Evolutionary conservation across 1,140 invertebrate genomes (phyloP).

Genomic region (Drosophila bifasciata): DNA sequence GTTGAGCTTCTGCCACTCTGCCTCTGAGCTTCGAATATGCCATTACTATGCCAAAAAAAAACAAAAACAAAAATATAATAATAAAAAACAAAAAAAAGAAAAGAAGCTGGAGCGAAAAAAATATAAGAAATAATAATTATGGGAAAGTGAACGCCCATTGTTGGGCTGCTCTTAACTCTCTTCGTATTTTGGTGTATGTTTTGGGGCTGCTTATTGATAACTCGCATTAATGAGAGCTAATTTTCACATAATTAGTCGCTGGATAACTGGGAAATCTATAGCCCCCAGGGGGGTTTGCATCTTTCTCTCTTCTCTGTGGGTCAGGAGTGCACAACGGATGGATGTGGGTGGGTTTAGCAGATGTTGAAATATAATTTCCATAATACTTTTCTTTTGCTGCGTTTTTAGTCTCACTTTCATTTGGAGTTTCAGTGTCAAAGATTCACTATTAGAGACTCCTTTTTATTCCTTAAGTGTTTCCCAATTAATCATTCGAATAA

Average conservation of each 20-base stretch:
- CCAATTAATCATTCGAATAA: too few species aligned
- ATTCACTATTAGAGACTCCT: too few species aligned
- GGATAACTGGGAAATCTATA: conserved; percentile 27
- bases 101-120: conserved; percentile 26
- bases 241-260: conserved; percentile 48
- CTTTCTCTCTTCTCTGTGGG: background rate
- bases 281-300: background rate
- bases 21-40: conserved; percentile 16
- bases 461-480: too few species aligned
- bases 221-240: conserved; percentile 44
- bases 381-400: too few species aligned
- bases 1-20: conserved; percentile 48
- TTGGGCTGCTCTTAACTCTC: conserved; percentile 25
- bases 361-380: too few species aligned
- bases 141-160: conserved; percentile 76
- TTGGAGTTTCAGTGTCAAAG: too few species aligned
- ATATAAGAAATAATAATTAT: conserved; percentile 67
- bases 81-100: conserved; percentile 6
- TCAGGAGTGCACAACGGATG: background rate
- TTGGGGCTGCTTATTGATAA: conserved; percentile 59
- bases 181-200: conserved; percentile 2
- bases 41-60: conserved; percentile 34
- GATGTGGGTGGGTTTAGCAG: too few species aligned
- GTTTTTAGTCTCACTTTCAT: too few species aligned
- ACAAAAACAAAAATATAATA: background rate